Base-by-base conservation (phyloP, 2,113 vertebrate genomes). In the Neolamprologus cancellatus region DNA sequence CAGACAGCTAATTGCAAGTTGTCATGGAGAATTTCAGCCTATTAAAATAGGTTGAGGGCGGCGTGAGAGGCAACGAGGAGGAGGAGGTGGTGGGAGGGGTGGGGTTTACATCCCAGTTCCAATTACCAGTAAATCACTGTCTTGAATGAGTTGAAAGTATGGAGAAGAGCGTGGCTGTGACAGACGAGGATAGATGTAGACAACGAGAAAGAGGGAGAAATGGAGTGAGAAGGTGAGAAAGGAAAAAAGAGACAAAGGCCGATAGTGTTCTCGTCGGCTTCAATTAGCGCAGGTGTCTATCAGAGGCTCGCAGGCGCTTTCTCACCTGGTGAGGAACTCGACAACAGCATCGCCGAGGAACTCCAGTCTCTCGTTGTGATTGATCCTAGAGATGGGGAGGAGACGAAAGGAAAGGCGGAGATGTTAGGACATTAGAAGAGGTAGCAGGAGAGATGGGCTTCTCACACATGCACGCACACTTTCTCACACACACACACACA, bases 321-420 rank as follows among this genome's bases (percentile, higher is more conserved):
- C 96, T 96, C 95, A 99, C 99, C 99, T 99, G 59, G 99, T 99
- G 94, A 99, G 96, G 95, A 99, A 99, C 94, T 99, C 99, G 61
- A 99, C 99, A n/a, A 99, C 99, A 6, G 99, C 99, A 83, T 99
- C 99, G n/a, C 99, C 99, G 84, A 99, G 96, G 96, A 99, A 99
- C 95, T 99, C 99, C 94, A 99, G 94, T 12, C 99, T 95, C 85
- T 99, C 99, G 3, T 99, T 99, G 95, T 99, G 99, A 96, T 99
- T 99, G 95, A 99, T 99, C 95, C 99, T 99, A 89, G 7, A 84
- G 90, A 71, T 25, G 79, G 6, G 20, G 41, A 10, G 32, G 85
- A 69, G 57, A 79, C 4, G 5, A 30, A 54, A 14, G n/a, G 25
- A 20, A 11, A 12, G 28, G 55, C 8, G 17, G 36, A 64, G 50